Base-by-base conservation (phyloP, 2,888 invertebrate genomes). In the Sabatieria punctata region DNA sequence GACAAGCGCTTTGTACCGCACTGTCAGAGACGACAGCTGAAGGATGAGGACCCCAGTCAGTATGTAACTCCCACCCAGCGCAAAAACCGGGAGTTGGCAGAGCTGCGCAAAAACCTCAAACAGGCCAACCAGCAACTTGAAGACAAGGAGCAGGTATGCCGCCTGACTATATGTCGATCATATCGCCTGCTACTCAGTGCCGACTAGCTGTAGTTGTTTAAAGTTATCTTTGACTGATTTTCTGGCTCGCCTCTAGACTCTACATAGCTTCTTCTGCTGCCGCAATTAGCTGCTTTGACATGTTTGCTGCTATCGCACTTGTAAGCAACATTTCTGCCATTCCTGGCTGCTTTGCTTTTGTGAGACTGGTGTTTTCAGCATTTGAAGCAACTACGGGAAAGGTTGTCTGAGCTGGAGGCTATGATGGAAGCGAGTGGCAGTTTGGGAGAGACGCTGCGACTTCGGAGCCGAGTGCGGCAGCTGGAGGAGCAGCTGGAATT, bases 61-160 rank as follows among this genome's bases (percentile, higher is more conserved):
- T 63, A 63, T 47, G 48, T 62, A 23, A 63, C 63, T 21, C 63
- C 63, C 4, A 62, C 59, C 1, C 63, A 63, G 41, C 44, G 60
- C 25, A 54, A 55, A 46, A 59, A 56, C 35, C 49, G 49, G 18
- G 57, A 57, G 25, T 30, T 46, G 13, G 42, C 42, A 4, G 41
- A 43, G 13, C 21, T 46, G 21, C n/a, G 25, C 22, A 24, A 43
- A 43, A 19, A 43, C 6, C 33, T 46, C 11, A 18, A 33, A 27
- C 6, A 6, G 3, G 30, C 42, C 4, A 23, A 25, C 15, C n/a
- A 37, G 22, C 15, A 4, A 8, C 15, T 45, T 8, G 45, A 45
- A 6, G 45, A 45, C 8, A 46, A 40, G 22, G 42, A 38, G n/a
- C n/a, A n/a, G n/a, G n/a, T n/a, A n/a, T n/a, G n/a, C n/a, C n/a